A percentile compares a stretch with the other conserved stretches of the same genome.
These are phyloP conservation scores for Microtus oregoni DNA, from an alignment of 2,113 vertebrate species.

Conservation along the genomic window DNA sequence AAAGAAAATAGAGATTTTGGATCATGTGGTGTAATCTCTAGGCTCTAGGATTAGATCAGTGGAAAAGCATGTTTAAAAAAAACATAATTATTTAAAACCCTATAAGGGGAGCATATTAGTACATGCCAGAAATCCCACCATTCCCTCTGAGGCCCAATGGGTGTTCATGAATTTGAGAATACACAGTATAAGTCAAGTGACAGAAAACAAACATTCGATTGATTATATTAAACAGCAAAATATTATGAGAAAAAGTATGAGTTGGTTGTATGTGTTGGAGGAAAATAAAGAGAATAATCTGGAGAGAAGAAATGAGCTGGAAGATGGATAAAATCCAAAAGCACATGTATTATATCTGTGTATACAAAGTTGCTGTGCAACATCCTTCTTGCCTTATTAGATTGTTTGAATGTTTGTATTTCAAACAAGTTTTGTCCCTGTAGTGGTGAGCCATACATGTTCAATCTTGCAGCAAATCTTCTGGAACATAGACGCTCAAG, in stretches of 20 bases:
- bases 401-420: not conserved
- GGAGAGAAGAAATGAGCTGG: not conserved
- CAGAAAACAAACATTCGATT: not conserved
- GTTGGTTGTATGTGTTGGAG: not conserved
- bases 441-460: not conserved
- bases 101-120: rapidly evolving
- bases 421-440: not conserved
- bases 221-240: not conserved
- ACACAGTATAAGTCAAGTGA: no score
- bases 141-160: not conserved
- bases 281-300: not conserved
- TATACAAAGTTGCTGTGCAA: not conserved
- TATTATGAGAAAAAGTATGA: not conserved
- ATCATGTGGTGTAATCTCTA: not conserved
- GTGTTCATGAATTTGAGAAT: not conserved
- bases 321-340: not conserved
- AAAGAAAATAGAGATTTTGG: not conserved
- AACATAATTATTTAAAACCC: not conserved
- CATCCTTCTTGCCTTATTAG: not conserved
- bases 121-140: not conserved
- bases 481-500: not conserved
- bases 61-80: not conserved
- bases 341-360: not conserved
- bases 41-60: not conserved
- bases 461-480: not conserved